These are phyloP conservation scores for Acanthaster planci DNA, from an alignment of 35 echinoderm and acorn worm genomes.

Conservation along the genomic window DNA sequence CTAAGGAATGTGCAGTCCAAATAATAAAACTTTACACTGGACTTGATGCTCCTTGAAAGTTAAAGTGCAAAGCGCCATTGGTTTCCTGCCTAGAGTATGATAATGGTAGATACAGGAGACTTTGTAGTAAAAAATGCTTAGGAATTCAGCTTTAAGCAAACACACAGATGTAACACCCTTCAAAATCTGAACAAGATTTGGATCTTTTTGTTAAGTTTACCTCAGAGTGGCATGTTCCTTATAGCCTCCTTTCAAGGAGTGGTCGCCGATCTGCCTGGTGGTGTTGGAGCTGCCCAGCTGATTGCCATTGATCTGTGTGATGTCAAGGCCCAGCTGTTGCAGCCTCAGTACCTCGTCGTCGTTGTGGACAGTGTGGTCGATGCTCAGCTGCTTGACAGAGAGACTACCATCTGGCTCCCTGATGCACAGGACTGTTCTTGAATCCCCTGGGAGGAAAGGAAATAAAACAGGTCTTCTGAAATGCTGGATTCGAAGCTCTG, in stretches of 20 bases:
- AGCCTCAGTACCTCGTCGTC: slow-evolving; percentile 89
- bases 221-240: slow-evolving; percentile 73
- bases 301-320: slow-evolving; percentile 64
- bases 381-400: slow-evolving; percentile 76
- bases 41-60: too few species aligned
- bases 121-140: too few species aligned
- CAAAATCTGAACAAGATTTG: too few species aligned
- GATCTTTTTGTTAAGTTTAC: background rate
- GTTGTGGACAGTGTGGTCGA: slow-evolving; percentile 82
- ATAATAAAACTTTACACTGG: too few species aligned
- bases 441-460: slow-evolving; percentile 66
- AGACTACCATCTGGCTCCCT: slow-evolving; percentile 49
- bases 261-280: slow-evolving; percentile 85
- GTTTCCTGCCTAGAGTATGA: too few species aligned
- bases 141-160: too few species aligned
- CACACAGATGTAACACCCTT: too few species aligned
- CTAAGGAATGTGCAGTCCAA: too few species aligned
- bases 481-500: background rate
- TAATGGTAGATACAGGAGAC: too few species aligned
- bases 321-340: slow-evolving; percentile 74
- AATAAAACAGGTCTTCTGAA: too few species aligned
- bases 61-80: too few species aligned
- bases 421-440: slow-evolving; percentile 73
- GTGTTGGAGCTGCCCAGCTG: slow-evolving; percentile 28
- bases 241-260: slow-evolving; percentile 87